Evolutionary conservation across 2,888 invertebrate species (phyloP).

Genomic region (Diadromus collaris): DNA sequence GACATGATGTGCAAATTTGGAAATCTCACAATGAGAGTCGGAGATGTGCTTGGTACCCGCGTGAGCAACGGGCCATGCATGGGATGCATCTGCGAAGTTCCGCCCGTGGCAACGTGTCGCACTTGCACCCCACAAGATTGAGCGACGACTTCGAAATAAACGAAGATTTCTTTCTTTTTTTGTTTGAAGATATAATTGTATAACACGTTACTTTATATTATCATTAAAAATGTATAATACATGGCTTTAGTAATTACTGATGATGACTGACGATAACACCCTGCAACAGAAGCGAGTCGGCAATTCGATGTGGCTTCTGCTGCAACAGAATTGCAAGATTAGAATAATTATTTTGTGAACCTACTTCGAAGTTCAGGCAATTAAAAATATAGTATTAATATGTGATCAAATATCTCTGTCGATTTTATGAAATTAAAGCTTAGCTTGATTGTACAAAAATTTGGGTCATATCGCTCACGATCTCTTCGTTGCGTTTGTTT

Average conservation of each 20-base stretch:
- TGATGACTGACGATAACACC: slow-evolving; percentile 17
- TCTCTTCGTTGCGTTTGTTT: background rate
- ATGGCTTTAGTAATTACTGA: slow-evolving; percentile 39
- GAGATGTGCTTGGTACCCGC: slow-evolving; percentile 58
- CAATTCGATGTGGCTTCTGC: slow-evolving; percentile 5
- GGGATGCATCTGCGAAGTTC: slow-evolving; percentile 63
- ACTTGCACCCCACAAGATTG: slow-evolving; percentile 14
- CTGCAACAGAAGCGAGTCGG: background rate
- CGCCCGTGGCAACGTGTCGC: slow-evolving; percentile 61
- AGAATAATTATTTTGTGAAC: background rate
- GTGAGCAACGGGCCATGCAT: slow-evolving; percentile 42
- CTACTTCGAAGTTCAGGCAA: background rate
- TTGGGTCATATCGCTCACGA: background rate
- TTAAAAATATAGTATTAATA: background rate
- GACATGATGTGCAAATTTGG: slow-evolving; percentile 62
- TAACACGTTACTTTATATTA: slow-evolving; percentile 9
- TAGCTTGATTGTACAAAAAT: background rate
- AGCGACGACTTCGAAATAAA: background rate
- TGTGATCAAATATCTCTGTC: background rate
- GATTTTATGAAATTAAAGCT: background rate
- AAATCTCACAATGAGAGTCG: slow-evolving; percentile 58
- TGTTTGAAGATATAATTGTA: slow-evolving; percentile 17
- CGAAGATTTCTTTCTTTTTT: slow-evolving; percentile 4
- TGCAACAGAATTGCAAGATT: background rate
- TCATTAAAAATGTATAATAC: slow-evolving; percentile 42